A percentile compares a stretch with the other conserved stretches of the same genome.
phyloP scores from a whole-genome alignment of 1,140 invertebrate genomes.

The Euura lappo region DNA sequence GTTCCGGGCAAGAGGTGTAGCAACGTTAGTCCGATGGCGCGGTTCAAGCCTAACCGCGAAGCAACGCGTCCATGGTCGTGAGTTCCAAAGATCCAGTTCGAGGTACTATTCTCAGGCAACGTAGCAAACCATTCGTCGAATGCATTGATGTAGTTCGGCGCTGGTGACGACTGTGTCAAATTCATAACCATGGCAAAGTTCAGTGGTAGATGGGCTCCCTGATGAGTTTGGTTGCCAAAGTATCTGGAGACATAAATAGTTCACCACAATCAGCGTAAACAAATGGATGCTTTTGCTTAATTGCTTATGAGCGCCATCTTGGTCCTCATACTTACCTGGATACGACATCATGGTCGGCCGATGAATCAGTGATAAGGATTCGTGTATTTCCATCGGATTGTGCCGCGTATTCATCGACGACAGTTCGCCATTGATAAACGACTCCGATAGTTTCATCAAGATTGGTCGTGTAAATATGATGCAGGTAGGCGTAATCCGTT shows the following conservation, averaged over 20 bases:
- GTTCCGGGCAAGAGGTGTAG: slow-evolving; percentile 77
- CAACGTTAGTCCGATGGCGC: slow-evolving; percentile 74
- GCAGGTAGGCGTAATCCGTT: background rate
- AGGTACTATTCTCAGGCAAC: slow-evolving; percentile 52
- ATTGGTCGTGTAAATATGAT: background rate
- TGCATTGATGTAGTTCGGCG: slow-evolving; percentile 52
- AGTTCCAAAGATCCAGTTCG: slow-evolving; percentile 67
- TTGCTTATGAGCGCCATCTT: background rate
- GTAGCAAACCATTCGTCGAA: slow-evolving; percentile 59
- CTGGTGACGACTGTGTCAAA: slow-evolving; percentile 51
- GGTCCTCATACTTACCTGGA: background rate
- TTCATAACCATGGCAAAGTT: slow-evolving; percentile 62
- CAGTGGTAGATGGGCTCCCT: slow-evolving; percentile 68
- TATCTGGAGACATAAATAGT: background rate
- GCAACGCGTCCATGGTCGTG: slow-evolving; percentile 69
- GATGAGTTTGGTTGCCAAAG: slow-evolving; percentile 57
- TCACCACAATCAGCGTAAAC: too few relatives aligned
- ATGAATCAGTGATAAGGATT: slow-evolving; percentile 1
- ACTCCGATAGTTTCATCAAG: background rate
- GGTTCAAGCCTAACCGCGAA: slow-evolving; percentile 64
- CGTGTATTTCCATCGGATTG: background rate
- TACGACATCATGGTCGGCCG: background rate
- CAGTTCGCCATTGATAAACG: background rate
- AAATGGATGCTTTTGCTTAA: slow-evolving; percentile 33
- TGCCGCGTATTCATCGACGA: background rate